Evolutionary conservation across 2,888 invertebrate genomes (phyloP), one percentile per base, ranked within the genome.

Genomic region (Drosophila borealis): DNA sequence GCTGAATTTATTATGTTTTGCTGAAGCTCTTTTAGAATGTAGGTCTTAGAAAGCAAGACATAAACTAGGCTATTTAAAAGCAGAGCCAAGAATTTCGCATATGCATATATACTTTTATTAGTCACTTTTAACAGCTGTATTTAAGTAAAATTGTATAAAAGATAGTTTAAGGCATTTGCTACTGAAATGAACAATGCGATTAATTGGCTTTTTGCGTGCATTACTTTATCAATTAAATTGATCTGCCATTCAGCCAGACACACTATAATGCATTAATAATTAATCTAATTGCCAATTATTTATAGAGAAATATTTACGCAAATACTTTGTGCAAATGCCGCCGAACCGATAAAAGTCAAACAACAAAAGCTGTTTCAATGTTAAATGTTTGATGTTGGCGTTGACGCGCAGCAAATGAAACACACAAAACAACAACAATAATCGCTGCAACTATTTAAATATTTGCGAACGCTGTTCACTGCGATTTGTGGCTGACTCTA

Each of bases 301-400:
- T 71, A 70, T 68, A 67, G 61, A 45, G 49, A 63, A 70, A 61
- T 63, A 61, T 49, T 36, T 53, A 54, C 49, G 41, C 74, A 71
- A 75, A 78, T 69, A 72, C 77, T 82, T 82, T 82, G 82, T 73
- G 62, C 14, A 70, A 75, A 73, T 56, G 82, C 82, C 85, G 81
- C 42, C 78, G 68, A 65, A 33, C 56, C 77, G 77, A 70, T 75
- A 70, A 82, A 84, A 77, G 74, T 81, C 79, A 75, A 29, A 75
- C 42, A 67, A 49, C 64, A 68, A 72, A 76, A 76, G 77, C 68
- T 69, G 76, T 76, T 76, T 72, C 68, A 76, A 68, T 72, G 75
- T 51, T 76, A 51, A 25, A 46, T 41, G 54, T 64, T 50, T 48
- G 46, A 55, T 65, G 76, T 77, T 73, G 76, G 73, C 77, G 72